Evolutionary conservation across 2,113 vertebrate genomes (phyloP).

Genomic region (Callospermophilus lateralis): DNA sequence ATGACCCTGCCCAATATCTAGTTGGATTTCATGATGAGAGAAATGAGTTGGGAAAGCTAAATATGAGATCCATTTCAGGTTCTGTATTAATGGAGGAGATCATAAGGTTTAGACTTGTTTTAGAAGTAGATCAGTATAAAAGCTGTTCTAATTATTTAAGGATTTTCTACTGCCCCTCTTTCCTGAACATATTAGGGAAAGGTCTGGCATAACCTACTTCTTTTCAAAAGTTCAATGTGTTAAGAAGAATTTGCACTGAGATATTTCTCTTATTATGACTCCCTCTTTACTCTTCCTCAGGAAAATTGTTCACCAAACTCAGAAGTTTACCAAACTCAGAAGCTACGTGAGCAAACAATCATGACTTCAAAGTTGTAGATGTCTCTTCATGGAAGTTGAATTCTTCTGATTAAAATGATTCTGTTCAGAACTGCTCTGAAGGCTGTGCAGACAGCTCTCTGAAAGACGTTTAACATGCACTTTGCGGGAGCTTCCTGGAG

Average conservation of each 20-base stretch:
- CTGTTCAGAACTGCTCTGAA: background rate
- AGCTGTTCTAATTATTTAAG: background rate
- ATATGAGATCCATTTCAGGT: background rate
- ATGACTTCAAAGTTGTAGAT: background rate
- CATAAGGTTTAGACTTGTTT: background rate
- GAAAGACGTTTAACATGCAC: background rate
- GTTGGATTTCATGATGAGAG: background rate
- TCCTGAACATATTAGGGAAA: background rate
- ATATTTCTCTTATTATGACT: background rate
- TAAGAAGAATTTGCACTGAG: background rate
- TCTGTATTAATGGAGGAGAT: background rate
- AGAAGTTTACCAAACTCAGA: background rate
- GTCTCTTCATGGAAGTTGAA: background rate
- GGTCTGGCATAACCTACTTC: background rate
- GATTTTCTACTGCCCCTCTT: background rate
- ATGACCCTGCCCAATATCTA: background rate
- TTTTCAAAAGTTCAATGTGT: background rate
- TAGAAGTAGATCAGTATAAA: background rate
- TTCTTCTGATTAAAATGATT: background rate
- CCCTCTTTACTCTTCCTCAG: background rate
- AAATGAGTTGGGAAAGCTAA: background rate
- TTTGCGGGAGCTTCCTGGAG: background rate
- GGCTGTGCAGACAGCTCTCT: background rate
- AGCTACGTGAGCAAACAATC: background rate
- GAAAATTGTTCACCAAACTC: background rate